Conservation (phyloP, 2,888 invertebrate genomes). For the Disparrhopalites patrizii region DNA sequence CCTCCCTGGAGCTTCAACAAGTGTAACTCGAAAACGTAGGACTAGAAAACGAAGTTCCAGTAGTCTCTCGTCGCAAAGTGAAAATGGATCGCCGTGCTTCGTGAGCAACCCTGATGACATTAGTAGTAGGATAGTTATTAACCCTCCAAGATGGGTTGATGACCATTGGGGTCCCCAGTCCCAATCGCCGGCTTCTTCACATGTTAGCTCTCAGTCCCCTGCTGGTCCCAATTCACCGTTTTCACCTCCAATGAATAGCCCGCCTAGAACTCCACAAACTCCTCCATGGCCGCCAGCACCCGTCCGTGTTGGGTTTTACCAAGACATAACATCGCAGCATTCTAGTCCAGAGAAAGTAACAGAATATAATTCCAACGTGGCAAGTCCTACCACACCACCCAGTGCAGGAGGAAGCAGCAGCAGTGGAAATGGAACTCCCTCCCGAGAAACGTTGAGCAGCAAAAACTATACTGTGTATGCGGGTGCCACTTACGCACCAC, state of each 20-base stretch:
- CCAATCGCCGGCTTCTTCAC: constrained; percentile 57
- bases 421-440: neutral
- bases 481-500: constrained; percentile 32
- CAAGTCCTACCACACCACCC: constrained; percentile 43
- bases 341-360: constrained; percentile 49
- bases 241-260: constrained; percentile 45
- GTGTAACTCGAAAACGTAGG: constrained; percentile 58
- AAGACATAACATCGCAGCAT: constrained; percentile 60
- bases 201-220: constrained; percentile 55
- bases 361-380: constrained; percentile 35
- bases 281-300: constrained; percentile 69
- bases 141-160: constrained; percentile 63
- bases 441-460: neutral
- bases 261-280: constrained; percentile 58
- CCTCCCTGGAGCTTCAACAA: constrained; percentile 49
- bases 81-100: constrained; percentile 55
- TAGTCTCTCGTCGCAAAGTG: constrained; percentile 59
- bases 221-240: constrained; percentile 48
- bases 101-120: constrained; percentile 27
- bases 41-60: constrained; percentile 70
- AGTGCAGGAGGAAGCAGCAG: constrained; percentile 25
- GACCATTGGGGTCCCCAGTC: constrained; percentile 63
- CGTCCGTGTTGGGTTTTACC: constrained; percentile 82
- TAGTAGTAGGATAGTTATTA: constrained; percentile 57
- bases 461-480: constrained; percentile 27